Evolutionary conservation across 1,140 invertebrate species (phyloP).

Genomic region (Steinernema feltiae): DNA sequence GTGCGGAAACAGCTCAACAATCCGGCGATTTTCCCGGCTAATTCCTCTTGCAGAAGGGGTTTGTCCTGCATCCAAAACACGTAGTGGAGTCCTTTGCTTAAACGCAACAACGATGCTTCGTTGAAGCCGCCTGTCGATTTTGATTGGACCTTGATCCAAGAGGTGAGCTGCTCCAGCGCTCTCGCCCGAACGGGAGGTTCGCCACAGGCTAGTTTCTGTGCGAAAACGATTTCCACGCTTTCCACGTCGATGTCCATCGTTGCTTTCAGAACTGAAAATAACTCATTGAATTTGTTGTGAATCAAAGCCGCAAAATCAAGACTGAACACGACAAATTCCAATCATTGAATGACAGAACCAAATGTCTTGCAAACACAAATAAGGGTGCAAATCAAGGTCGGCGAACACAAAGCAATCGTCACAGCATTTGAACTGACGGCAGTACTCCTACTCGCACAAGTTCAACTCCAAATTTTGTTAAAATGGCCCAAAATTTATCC

Average conservation of each 20-base stretch:
- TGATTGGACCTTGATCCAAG: conserved; percentile 47
- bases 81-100: conserved; percentile 63
- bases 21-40: conserved; percentile 58
- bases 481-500: no score
- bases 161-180: conserved; percentile 55
- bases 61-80: conserved; percentile 64
- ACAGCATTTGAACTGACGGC: no score
- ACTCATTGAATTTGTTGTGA: no score
- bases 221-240: conserved; percentile 42
- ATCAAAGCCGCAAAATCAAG: no score
- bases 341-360: no score
- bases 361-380: no score
- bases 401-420: no score
- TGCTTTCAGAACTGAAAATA: no score
- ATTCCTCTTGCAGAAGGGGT: conserved; percentile 61
- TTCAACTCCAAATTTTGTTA: no score
- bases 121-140: conserved; percentile 49
- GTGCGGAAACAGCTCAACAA: conserved; percentile 57
- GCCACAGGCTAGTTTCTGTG: conserved; percentile 58
- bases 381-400: no score
- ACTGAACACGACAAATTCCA: no score
- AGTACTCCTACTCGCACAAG: no score
- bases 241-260: conserved; percentile 34
- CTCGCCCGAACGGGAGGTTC: conserved; percentile 53
- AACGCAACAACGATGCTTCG: conserved; percentile 58